A percentile compares a stretch with the other conserved stretches of the same genome.
These are phyloP conservation scores for Solea senegalensis DNA, from an alignment of 2,113 vertebrate genomes.

Conservation along the genomic window DNA sequence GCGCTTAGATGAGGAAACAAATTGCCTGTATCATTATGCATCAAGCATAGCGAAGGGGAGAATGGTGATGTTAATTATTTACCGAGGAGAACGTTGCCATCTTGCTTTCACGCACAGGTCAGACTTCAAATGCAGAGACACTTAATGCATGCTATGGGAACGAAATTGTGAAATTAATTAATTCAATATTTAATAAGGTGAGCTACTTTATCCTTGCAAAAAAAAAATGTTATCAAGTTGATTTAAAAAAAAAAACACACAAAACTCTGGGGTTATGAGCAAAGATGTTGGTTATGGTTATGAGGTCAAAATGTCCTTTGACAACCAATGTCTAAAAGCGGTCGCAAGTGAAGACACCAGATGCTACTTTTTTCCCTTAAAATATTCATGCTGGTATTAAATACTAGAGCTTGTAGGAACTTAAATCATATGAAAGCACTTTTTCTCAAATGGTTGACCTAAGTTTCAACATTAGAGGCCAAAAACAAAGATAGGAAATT, in stretches of 20 bases:
- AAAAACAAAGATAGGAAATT: not conserved
- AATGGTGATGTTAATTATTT: slow-evolving; percentile 70
- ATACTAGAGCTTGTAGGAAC: not conserved
- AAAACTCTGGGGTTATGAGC: too few species aligned
- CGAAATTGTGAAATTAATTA: slow-evolving; percentile 28
- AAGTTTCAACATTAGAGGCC: slow-evolving; percentile 21
- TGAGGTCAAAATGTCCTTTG: too few species aligned
- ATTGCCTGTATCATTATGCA: slow-evolving; percentile 71
- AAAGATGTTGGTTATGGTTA: too few species aligned
- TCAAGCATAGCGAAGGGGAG: slow-evolving; percentile 46
- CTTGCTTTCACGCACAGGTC: slow-evolving; percentile 67
- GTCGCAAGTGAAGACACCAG: slow-evolving; percentile 15
- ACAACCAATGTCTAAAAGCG: too few species aligned
- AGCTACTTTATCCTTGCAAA: too few species aligned
- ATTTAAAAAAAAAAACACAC: too few species aligned
- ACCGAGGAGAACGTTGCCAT: slow-evolving; percentile 60
- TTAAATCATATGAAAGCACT: slow-evolving; percentile 17
- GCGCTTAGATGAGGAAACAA: slow-evolving; percentile 62
- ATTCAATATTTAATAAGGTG: too few species aligned
- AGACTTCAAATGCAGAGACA: slow-evolving; percentile 65
- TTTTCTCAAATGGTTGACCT: not conserved
- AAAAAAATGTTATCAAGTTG: too few species aligned
- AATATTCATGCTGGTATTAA: not conserved
- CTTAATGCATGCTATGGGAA: slow-evolving; percentile 47
- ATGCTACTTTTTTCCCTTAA: slow-evolving; percentile 20